Conservation (phyloP, 2,888 invertebrate genomes). For the Druceiella hillmani region DNA sequence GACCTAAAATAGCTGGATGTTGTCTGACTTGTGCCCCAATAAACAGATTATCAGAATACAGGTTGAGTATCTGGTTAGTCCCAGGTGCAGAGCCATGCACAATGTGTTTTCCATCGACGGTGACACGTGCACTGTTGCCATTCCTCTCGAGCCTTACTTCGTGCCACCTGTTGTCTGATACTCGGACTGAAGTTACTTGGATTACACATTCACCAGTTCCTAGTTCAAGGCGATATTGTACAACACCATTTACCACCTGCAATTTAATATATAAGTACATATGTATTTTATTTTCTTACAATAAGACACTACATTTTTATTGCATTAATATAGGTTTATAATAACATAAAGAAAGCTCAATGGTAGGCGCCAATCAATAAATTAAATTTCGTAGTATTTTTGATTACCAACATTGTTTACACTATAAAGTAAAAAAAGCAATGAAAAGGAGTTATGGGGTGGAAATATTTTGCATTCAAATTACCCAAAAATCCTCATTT, state of each 20-base stretch:
- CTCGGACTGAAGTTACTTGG: constrained; percentile 56
- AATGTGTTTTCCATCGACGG: constrained; percentile 69
- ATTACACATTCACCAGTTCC: constrained; percentile 87
- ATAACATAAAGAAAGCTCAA: too few relatives aligned
- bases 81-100: constrained; percentile 76
- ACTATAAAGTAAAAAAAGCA: too few relatives aligned
- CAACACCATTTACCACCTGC: constrained; percentile 70
- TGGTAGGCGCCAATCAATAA: too few relatives aligned
- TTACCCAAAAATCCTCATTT: too few relatives aligned
- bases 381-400: too few relatives aligned
- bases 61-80: constrained; percentile 76
- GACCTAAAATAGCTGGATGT: constrained; percentile 64
- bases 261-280: constrained; percentile 16
- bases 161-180: constrained; percentile 36
- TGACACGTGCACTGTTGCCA: constrained; percentile 71
- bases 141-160: constrained; percentile 61
- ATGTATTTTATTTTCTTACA: background rate
- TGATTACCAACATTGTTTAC: too few relatives aligned
- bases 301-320: background rate
- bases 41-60: constrained; percentile 77
- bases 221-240: constrained; percentile 88
- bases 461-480: too few relatives aligned
- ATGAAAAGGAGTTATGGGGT: too few relatives aligned
- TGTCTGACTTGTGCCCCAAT: constrained; percentile 78
- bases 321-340: too few relatives aligned